Evolutionary conservation across 2,113 vertebrate species (phyloP).

Genomic region (Acanthisitta chloris): DNA sequence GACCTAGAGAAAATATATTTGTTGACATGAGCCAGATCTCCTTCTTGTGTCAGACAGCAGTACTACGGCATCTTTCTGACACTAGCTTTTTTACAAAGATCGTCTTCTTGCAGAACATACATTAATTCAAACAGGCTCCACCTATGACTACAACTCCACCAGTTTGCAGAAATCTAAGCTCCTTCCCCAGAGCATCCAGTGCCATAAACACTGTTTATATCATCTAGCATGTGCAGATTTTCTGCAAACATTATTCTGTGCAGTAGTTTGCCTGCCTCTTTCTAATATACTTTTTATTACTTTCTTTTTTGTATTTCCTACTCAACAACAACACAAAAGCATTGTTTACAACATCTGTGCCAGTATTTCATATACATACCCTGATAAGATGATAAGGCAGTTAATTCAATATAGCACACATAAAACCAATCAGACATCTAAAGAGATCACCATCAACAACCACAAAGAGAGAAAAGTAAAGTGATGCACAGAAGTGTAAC

Average conservation of each 20-base stretch:
- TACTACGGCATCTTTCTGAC: background rate
- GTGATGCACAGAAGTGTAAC: background rate
- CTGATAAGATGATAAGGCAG: background rate
- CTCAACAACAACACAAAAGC: background rate
- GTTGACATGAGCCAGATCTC: background rate
- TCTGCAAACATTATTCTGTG: background rate
- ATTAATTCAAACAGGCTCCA: background rate
- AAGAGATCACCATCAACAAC: background rate
- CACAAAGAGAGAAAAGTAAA: background rate
- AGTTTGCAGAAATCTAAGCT: background rate
- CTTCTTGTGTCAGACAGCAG: background rate
- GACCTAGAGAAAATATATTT: background rate
- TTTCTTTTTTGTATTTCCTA: background rate
- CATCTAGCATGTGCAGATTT: background rate
- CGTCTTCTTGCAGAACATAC: background rate
- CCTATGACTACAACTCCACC: background rate
- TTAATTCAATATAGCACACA: background rate
- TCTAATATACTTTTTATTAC: background rate
- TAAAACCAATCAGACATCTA: background rate
- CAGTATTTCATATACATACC: too few relatives aligned
- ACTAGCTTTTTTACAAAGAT: background rate
- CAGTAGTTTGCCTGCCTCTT: background rate
- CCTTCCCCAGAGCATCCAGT: background rate
- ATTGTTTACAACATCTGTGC: background rate
- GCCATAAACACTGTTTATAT: background rate